Evolutionary conservation across 2,888 invertebrate species (phyloP), one percentile per base, ranked within the genome.

Genomic region (Andrena flavipes): DNA sequence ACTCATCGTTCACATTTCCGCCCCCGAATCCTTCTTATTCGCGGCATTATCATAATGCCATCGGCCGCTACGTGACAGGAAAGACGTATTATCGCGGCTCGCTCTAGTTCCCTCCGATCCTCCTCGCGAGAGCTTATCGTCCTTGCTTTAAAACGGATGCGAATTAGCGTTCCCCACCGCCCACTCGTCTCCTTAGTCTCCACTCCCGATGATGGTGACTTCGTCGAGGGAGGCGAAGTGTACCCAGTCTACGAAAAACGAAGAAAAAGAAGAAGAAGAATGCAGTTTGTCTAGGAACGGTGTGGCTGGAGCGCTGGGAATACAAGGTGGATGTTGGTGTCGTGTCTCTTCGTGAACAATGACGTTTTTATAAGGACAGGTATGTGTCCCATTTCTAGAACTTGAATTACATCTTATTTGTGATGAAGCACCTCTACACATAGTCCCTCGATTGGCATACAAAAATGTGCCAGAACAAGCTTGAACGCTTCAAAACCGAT

Each of bases 1-100:
- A 84, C 88, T 91, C 91, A 91, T 90, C 90, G 91, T 87, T 89
- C 91, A 88, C 90, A 90, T 90, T 90, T 91, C 90, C 90, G 78
- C 82, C 83, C 84, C 83, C 84, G 91, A 91, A 91, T 91, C 91
- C 92, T 90, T 87, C 91, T 92, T 91, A 92, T 91, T 92, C 91
- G 80, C 85, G 78, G 89, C 92, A 92, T 92, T 92, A 92, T 92
- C 92, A 92, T 92, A 92, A 92, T 92, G 91, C 90, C 91, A 91
- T 92, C 91, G 91, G 89, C 87, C 87, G 88, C 90, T 92, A 92
- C 92, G 92, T 92, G 92, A 92, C 91, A 88, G 89, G 92, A 92
- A 92, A 92, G 92, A 92, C 89, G 91, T 92, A 92, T 92, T 91
- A 91, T 91, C 91, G 86, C 69, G 75, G 85, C 75, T 70, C 69